Conservation (phyloP, 2,113 vertebrate species). For the Dissostichus mawsoni region DNA sequence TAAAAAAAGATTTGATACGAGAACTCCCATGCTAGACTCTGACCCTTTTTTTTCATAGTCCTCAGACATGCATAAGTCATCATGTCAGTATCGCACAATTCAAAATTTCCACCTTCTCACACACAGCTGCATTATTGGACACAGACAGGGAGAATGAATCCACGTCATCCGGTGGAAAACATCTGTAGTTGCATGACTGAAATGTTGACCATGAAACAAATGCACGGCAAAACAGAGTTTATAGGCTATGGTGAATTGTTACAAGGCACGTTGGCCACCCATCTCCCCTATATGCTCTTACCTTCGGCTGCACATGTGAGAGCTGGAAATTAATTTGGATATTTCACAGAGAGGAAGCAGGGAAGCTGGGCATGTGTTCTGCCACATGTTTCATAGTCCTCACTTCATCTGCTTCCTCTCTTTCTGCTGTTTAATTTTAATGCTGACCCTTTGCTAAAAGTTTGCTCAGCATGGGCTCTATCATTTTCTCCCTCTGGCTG, state of each 20-base stretch:
- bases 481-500: slow-evolving; percentile 2
- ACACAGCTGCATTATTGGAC: slow-evolving; percentile 68
- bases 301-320: slow-evolving; percentile 36
- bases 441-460: slow-evolving; percentile 11
- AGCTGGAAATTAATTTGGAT: slow-evolving; percentile 24
- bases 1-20: slow-evolving; percentile 53
- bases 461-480: slow-evolving; percentile 6
- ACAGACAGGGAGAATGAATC: slow-evolving; percentile 54
- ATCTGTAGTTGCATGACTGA: slow-evolving; percentile 60
- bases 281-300: slow-evolving; percentile 23
- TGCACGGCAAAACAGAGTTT: slow-evolving; percentile 48
- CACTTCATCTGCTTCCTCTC: slow-evolving; percentile 37
- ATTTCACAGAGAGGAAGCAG: slow-evolving; percentile 21
- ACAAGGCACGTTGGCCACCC: slow-evolving; percentile 36
- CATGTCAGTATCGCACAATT: slow-evolving; percentile 68
- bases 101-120: slow-evolving; percentile 65
- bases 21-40: slow-evolving; percentile 57
- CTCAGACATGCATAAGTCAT: slow-evolving; percentile 69
- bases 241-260: slow-evolving; percentile 37
- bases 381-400: slow-evolving; percentile 31
- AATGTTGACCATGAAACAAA: slow-evolving; percentile 51
- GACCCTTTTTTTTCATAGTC: slow-evolving; percentile 60
- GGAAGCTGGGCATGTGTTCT: background rate
- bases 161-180: slow-evolving; percentile 63
- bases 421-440: slow-evolving; percentile 34